Conservation (phyloP, 2,113 vertebrate genomes). For the Hyaena hyaena region DNA sequence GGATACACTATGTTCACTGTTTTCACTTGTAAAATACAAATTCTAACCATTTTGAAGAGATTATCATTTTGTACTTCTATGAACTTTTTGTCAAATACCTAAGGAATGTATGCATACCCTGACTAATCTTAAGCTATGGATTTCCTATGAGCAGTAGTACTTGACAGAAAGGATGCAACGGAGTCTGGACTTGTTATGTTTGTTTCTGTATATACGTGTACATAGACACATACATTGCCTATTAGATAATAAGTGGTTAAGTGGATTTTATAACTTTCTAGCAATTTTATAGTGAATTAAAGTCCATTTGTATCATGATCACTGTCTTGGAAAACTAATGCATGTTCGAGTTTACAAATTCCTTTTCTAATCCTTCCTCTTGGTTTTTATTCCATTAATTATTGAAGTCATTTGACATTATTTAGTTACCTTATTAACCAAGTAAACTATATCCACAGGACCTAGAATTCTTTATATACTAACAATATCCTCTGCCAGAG, state of each 20-base stretch:
- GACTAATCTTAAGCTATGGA: background rate
- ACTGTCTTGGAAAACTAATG: slow-evolving; percentile 37
- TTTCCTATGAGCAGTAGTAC: background rate
- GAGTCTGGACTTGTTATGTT: background rate
- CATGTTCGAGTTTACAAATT: slow-evolving; percentile 44
- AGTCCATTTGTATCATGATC: background rate
- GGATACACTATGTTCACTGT: background rate
- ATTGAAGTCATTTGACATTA: slow-evolving; percentile 59
- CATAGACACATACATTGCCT: background rate
- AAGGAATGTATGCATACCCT: background rate
- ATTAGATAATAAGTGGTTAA: background rate
- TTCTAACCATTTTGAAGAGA: background rate
- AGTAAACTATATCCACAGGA: background rate
- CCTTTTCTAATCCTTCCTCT: slow-evolving; percentile 27
- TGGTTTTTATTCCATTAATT: slow-evolving; percentile 45
- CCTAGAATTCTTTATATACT: slow-evolving; percentile 11
- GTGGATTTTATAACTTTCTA: slow-evolving; percentile 18
- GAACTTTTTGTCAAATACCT: background rate
- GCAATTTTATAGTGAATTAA: background rate
- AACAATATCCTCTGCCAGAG: background rate
- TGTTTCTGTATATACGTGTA: background rate
- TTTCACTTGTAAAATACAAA: background rate
- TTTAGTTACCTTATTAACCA: slow-evolving; percentile 55
- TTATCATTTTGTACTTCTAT: background rate
- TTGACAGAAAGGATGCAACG: background rate